These are phyloP conservation scores for Sciurus niger DNA, from an alignment of 2,113 vertebrate species.

Conservation along the genomic window DNA sequence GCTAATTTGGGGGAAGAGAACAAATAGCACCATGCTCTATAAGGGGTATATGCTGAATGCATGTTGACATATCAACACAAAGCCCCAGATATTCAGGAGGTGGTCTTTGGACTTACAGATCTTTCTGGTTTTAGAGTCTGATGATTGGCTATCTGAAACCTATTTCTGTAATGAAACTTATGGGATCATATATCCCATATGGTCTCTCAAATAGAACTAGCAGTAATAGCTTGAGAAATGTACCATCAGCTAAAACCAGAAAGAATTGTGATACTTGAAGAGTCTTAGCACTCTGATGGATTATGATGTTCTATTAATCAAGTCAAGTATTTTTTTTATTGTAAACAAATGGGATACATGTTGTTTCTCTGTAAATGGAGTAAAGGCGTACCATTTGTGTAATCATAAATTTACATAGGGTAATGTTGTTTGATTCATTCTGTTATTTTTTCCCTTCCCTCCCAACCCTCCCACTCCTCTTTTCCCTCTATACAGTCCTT, in stretches of 20 bases:
- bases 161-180: background rate
- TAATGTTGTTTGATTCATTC: too few relatives aligned
- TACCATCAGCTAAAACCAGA: background rate
- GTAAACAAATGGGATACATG: too few relatives aligned
- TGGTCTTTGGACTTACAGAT: background rate
- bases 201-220: conserved; percentile 43
- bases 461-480: too few relatives aligned
- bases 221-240: conserved; percentile 43
- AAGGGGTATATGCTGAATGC: background rate
- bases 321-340: background rate
- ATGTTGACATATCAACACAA: background rate
- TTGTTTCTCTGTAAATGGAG: too few relatives aligned
- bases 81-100: background rate
- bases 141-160: background rate
- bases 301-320: conserved; percentile 45
- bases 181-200: background rate
- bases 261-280: conserved; percentile 2
- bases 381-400: too few relatives aligned
- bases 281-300: conserved; percentile 13
- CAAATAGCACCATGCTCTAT: background rate
- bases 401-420: too few relatives aligned
- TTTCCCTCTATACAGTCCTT: too few relatives aligned
- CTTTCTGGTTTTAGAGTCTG: conserved; percentile 33
- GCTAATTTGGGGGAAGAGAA: background rate
- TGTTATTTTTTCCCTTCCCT: too few relatives aligned